phyloP scores from a whole-genome alignment of 1,140 invertebrate genomes.

The Diorhabda elongata region DNA sequence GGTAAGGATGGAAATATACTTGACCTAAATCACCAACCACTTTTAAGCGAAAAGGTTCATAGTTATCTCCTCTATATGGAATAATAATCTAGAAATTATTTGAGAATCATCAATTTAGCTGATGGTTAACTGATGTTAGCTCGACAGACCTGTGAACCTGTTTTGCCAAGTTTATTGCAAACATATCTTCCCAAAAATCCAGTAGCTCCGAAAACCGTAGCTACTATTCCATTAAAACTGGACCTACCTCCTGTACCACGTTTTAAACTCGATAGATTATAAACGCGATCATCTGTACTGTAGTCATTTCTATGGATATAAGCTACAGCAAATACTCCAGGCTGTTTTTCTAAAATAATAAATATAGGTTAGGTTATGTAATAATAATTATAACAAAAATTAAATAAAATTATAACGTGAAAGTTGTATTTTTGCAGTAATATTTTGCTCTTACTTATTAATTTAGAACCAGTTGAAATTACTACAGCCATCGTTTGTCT shows the following conservation, averaged over 20 bases:
- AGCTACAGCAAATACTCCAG: constrained; percentile 10
- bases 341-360: constrained; percentile 12
- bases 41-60: constrained; percentile 72
- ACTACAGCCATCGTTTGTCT: constrained; percentile 14
- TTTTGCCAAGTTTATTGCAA: constrained; percentile 84
- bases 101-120: background rate
- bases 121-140: background rate
- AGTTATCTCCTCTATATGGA: constrained; percentile 86
- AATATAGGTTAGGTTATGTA: constrained; percentile 19
- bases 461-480: constrained; percentile 16
- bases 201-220: constrained; percentile 91
- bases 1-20: constrained; percentile 83
- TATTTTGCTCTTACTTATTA: constrained; percentile 9
- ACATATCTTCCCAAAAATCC: constrained; percentile 86
- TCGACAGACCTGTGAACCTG: constrained; percentile 68
- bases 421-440: background rate
- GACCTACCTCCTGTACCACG: constrained; percentile 89
- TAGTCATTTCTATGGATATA: constrained; percentile 14
- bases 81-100: constrained; percentile 74
- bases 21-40: constrained; percentile 93
- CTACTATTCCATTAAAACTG: constrained; percentile 94
- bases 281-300: constrained; percentile 13
- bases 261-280: constrained; percentile 62
- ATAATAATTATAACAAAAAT: background rate
- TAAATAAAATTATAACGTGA: background rate